Base-by-base conservation (phyloP, 2,888 invertebrate species). In the Maniola hyperantus region DNA sequence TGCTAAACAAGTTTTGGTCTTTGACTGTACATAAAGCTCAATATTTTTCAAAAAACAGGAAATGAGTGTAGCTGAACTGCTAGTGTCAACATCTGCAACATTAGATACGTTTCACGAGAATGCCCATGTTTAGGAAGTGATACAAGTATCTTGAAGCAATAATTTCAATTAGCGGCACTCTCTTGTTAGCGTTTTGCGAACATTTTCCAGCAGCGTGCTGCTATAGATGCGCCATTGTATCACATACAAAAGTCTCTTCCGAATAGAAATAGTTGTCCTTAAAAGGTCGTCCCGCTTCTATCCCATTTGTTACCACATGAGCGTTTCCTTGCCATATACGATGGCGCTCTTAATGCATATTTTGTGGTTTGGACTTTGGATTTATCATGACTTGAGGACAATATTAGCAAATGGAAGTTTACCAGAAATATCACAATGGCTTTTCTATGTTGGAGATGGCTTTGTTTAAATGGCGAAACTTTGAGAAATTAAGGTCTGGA, bases 191-290 rank as follows among this genome's bases (percentile, higher is more conserved):
- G 84, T 83, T 85, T 79, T 75, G 83, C 77, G 79, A 82, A 79
- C 67, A 48, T 67, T 65, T 68, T 59, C 67, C 64, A 62, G 61
- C 62, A 65, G 46, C 67, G 58, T 58, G 18, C 78, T 78, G 83
- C 85, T 86, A 88, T 88, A 85, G 86, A 89, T 88, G 87, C 82
- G 77, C 88, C 81, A 89, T 90, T 90, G 89, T 89, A 80, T 81
- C 83, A 81, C 78, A 80, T 79, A 88, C 88, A 88, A 88, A 89
- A 88, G 87, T 85, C 84, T 83, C 85, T 79, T 80, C 84, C 83
- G 84, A 82, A 85, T 84, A 83, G 85, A 82, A 87, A 85, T 85
- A 78, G 77, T 78, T 79, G 77, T 74, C 88, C 85, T 77, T 89
- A 86, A 82, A 88, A 80, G 88, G 89, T 79, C 77, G 74, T 79